These are phyloP conservation scores for Diadegma fenestrale DNA, from an alignment of 2,888 invertebrate species.

Conservation along the genomic window DNA sequence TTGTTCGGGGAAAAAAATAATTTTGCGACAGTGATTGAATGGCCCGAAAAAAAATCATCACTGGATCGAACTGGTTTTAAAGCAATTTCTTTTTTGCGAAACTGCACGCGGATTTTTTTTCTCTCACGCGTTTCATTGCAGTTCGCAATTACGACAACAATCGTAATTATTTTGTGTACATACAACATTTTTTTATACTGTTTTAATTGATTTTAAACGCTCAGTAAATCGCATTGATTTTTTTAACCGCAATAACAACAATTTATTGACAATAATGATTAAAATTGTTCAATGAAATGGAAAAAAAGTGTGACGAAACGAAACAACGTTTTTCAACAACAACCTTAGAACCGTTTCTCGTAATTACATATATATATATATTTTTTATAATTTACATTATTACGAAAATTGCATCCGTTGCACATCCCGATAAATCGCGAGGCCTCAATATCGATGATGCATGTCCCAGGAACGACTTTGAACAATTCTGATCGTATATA, in stretches of 20 bases:
- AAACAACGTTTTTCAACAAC: constrained; percentile 40
- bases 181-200: not conserved
- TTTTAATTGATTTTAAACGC: not conserved
- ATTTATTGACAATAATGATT: not conserved
- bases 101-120: constrained; percentile 5
- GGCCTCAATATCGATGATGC: constrained; percentile 52
- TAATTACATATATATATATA: constrained; percentile 22
- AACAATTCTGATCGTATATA: constrained; percentile 43
- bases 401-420: constrained; percentile 40
- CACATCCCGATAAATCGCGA: not conserved
- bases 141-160: constrained; percentile 46
- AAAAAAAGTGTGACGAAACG: constrained; percentile 3
- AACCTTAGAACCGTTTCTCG: constrained; percentile 62
- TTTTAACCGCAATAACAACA: constrained; percentile 21
- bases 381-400: constrained; percentile 47
- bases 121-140: constrained; percentile 35
- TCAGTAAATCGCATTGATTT: constrained; percentile 18
- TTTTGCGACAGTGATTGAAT: no score
- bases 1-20: constrained; percentile 73
- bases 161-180: constrained; percentile 31
- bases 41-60: not conserved
- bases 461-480: constrained; percentile 48
- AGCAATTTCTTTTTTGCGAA: no score
- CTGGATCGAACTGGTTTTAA: constrained; percentile 25
- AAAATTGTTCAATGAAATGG: not conserved